Evolutionary conservation across 2,888 invertebrate genomes (phyloP).

Genomic region (Luperina testacea): DNA sequence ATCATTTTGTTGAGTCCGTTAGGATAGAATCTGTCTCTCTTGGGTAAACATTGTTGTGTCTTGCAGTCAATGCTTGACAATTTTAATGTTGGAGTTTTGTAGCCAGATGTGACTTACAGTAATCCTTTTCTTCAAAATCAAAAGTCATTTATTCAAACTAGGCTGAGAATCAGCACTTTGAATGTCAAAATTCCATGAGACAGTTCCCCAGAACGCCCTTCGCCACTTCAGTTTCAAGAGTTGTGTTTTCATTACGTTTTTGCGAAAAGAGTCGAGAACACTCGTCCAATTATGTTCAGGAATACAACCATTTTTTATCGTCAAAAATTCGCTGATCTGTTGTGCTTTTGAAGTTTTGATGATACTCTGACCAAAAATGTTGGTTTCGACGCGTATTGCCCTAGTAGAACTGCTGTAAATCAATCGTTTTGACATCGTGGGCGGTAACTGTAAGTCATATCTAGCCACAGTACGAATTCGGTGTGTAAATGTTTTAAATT

Average conservation of each 20-base stretch:
- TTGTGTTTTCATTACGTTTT: background rate
- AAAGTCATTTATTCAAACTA: background rate
- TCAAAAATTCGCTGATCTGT: background rate
- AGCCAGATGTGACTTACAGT: slow-evolving; percentile 4
- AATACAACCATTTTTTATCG: background rate
- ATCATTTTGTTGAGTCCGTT: slow-evolving; percentile 53
- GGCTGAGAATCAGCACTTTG: background rate
- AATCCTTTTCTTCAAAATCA: background rate
- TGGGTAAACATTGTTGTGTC: slow-evolving; percentile 35
- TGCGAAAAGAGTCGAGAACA: background rate
- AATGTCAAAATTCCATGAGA: background rate
- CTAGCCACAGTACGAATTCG: background rate
- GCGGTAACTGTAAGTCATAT: slow-evolving; percentile 31
- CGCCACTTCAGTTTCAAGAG: background rate
- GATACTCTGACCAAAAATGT: background rate
- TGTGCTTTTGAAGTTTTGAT: background rate
- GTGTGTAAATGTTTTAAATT: slow-evolving; percentile 47
- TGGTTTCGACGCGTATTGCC: background rate
- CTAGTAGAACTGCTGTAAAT: background rate
- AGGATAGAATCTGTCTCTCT: slow-evolving; percentile 45
- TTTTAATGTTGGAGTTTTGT: slow-evolving; percentile 23
- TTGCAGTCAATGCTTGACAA: slow-evolving; percentile 11
- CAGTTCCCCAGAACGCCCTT: too few species aligned
- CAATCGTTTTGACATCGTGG: background rate
- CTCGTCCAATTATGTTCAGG: background rate